Evolutionary conservation across 2,888 invertebrate species (phyloP).

Genomic region (Lithodes maja): DNA sequence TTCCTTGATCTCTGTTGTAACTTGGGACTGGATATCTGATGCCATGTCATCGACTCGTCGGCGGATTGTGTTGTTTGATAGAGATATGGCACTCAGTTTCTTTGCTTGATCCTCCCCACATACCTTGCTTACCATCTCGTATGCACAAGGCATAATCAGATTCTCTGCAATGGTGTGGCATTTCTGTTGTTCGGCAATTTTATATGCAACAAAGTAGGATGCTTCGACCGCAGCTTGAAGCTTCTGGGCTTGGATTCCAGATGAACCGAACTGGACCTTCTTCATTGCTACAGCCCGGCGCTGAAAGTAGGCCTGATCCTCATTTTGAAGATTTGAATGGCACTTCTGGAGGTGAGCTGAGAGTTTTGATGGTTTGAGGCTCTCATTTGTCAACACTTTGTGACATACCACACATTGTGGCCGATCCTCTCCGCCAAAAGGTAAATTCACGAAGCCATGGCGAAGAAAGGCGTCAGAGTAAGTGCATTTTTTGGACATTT

Average conservation of each 20-base stretch:
- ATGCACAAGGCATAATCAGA: conserved; percentile 52
- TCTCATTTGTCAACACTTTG: conserved; percentile 45
- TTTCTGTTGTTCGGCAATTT: conserved; percentile 53
- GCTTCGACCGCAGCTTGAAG: conserved; percentile 50
- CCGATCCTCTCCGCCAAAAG: conserved; percentile 36
- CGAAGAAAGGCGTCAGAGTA: conserved; percentile 35
- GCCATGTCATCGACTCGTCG: no score
- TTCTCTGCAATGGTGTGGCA: conserved; percentile 51
- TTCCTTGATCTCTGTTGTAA: no score
- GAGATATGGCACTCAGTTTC: conserved; percentile 53
- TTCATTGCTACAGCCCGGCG: conserved; percentile 41
- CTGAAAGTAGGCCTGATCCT: conserved; percentile 44
- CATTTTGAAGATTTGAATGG: conserved; percentile 41
- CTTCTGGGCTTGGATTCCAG: conserved; percentile 35
- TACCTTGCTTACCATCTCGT: conserved; percentile 53
- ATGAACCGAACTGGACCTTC: conserved; percentile 38
- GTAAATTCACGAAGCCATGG: conserved; percentile 22
- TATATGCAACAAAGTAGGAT: conserved; percentile 49
- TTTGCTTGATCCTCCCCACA: conserved; percentile 51
- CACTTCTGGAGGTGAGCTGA: conserved; percentile 46
- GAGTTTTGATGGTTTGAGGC: conserved; percentile 52
- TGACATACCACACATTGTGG: conserved; percentile 45
- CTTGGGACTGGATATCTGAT: no score
- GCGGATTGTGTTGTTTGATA: no score
- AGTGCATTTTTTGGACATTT: conserved; percentile 21